Base-by-base conservation (phyloP, 2,888 invertebrate species). In the Galeruca laticollis region DNA sequence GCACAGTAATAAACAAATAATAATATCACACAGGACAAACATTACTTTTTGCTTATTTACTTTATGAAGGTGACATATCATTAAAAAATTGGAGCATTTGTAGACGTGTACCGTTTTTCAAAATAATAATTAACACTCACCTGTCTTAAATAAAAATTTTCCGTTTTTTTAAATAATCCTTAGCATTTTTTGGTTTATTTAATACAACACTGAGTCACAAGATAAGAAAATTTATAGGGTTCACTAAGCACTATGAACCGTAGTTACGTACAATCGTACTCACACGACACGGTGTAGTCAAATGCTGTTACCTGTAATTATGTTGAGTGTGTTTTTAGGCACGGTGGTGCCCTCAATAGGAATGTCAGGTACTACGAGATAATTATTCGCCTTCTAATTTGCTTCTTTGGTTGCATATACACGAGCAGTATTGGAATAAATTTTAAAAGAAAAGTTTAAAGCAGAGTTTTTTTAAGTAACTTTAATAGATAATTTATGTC, bases 261-360 rank as follows among this genome's bases (percentile, higher is more conserved):
- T 49, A 15, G 43, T 35, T 40, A 56, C 54, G 37, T 52, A 49
- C 26, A 43, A 60, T 2, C 15, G 11, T 52, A 62, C 57, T 35
- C 47, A 11, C 62, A 21, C 57, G 26, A 65, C 65, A 65, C 65
- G 26, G 57, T 43, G 57, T 26, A 76, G 75, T 77, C 78, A 77
- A 79, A 75, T 77, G 77, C 78, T 79, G 79, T 80, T 80, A 78
- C 79, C 77, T 80, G 76, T 77, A 79, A 79, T 79, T 66, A 59
- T 61, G 60, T 69, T 80, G 75, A 76, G 75, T 72, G 75, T 73
- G 76, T 73, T 69, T 71, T 71, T 66, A 66, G 67, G 68, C 61
- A 68, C 68, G 10, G 68, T 72, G 71, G 76, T 78, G 77, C 77
- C 75, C 49, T 69, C 61, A 51, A 68, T 65, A 74, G 74, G 56